Base-by-base conservation (phyloP, 2,113 vertebrate species). In the Malurus elegans region DNA sequence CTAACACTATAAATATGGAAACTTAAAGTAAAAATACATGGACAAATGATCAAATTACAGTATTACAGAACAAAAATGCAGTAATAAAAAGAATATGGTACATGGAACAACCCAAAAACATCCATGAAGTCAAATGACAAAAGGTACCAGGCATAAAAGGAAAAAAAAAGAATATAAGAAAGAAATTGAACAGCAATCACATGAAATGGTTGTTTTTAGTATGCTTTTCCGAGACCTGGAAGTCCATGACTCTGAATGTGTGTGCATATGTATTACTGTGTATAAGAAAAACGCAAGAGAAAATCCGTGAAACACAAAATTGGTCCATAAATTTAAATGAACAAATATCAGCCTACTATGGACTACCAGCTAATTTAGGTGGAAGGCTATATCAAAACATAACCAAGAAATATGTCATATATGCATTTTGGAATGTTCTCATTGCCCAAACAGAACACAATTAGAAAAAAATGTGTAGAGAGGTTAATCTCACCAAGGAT, bases 391-490 rank as follows among this genome's bases (percentile, higher is more conserved):
- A 96, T 86, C 58, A 89, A 91, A 94, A 58, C 62, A 92, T 94
- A 96, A 60, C 13, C 62, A 96, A 96, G 73, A 82, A 97, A 57
- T 66, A 83, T 72, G 62, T 84, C 80, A 62, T 51, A 38, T 44
- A 83, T 76, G 91, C 18, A 51, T 94, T 74, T 93, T 56, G 5
- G 61, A 88, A 96, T 62, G 69, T 81, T 95, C 65, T 80, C 61
- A 92, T 94, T 97, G 92, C 67, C 85, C 90, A 97, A 97, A 86
- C 45, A 44, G 62, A 97, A 96, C 61, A 92, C 42, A 94, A 80
- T 86, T 73, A 32, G n/a, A 62, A 96, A 96, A 76, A 96, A 94
- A 54, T 18, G 2, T 40, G 25, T 70, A 75, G 28, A 75, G 88
- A 93, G 60, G 79, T 88, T 96, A 96, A 94, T 95, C 56, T 98